These are phyloP conservation scores for Drosophila hamatofila DNA, from an alignment of 2,888 invertebrate genomes.

Conservation along the genomic window DNA sequence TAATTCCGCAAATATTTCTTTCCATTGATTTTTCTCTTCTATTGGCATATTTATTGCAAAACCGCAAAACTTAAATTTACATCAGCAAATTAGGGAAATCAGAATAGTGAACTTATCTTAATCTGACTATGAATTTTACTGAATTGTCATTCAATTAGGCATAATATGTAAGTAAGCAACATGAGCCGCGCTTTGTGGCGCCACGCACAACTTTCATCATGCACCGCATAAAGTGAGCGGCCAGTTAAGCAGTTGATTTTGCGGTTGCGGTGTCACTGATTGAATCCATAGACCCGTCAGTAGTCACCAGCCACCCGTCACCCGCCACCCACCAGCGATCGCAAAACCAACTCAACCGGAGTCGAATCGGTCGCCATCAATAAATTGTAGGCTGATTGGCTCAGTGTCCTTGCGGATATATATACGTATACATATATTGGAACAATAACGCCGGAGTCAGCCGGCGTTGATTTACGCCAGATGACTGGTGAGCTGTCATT, in stretches of 20 bases:
- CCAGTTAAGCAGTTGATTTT: constrained; percentile 67
- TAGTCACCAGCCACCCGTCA: background rate
- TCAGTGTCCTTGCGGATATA: constrained; percentile 34
- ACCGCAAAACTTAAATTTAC: background rate
- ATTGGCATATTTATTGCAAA: background rate
- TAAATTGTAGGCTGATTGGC: constrained; percentile 55
- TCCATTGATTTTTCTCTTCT: background rate
- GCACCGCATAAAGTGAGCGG: constrained; percentile 33
- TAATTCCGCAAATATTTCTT: background rate
- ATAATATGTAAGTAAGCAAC: background rate
- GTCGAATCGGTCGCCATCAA: constrained; percentile 28
- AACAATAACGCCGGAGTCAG: constrained; percentile 27
- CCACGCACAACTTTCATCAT: constrained; percentile 36
- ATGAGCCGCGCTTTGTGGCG: constrained; percentile 12
- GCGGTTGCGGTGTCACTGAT: constrained; percentile 69
- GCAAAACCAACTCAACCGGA: constrained; percentile 3
- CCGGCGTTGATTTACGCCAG: constrained; percentile 49
- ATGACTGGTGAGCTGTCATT: constrained; percentile 58
- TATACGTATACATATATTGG: constrained; percentile 34
- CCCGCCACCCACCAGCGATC: background rate
- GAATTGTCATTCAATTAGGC: constrained; percentile 3
- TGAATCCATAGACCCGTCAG: constrained; percentile 60
- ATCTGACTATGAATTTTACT: background rate
- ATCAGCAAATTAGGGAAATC: background rate
- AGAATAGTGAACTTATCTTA: background rate